These are phyloP conservation scores for Hydrotaea cyrtoneurina DNA, from an alignment of 2,888 invertebrate genomes.

Conservation along the genomic window DNA sequence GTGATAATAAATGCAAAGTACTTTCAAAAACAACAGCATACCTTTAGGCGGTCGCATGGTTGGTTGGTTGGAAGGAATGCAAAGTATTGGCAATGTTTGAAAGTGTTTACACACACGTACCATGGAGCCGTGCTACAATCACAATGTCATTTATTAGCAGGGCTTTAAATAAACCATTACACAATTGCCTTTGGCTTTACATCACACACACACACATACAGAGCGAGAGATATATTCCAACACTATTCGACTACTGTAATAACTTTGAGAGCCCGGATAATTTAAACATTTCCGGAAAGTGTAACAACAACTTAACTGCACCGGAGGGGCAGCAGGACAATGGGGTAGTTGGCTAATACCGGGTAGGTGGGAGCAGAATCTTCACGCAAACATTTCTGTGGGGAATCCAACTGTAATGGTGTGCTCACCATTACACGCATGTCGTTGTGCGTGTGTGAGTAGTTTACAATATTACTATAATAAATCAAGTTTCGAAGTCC, in stretches of 20 bases:
- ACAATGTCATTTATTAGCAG: constrained; percentile 52
- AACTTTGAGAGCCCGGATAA: constrained; percentile 20
- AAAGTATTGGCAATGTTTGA: background rate
- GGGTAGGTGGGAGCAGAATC: background rate
- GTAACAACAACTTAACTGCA: background rate
- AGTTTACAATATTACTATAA: constrained; percentile 15
- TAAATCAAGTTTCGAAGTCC: constrained; percentile 25
- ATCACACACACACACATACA: background rate
- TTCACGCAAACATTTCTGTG: background rate
- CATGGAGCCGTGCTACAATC: background rate
- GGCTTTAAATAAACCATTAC: constrained; percentile 51
- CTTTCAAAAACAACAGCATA: constrained; percentile 13
- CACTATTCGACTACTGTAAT: background rate
- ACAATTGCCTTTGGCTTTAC: constrained; percentile 27
- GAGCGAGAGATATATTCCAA: no score
- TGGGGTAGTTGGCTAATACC: background rate
- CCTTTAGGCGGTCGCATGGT: background rate
- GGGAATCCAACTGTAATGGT: background rate
- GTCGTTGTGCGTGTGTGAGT: background rate
- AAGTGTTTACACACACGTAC: background rate
- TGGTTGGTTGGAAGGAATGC: background rate
- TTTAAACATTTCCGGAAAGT: constrained; percentile 35
- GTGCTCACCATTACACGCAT: no score
- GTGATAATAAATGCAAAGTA: constrained; percentile 6
- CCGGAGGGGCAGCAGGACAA: background rate